Base-by-base conservation (phyloP, 2,888 invertebrate species). In the Meiosimyza platycephala region DNA sequence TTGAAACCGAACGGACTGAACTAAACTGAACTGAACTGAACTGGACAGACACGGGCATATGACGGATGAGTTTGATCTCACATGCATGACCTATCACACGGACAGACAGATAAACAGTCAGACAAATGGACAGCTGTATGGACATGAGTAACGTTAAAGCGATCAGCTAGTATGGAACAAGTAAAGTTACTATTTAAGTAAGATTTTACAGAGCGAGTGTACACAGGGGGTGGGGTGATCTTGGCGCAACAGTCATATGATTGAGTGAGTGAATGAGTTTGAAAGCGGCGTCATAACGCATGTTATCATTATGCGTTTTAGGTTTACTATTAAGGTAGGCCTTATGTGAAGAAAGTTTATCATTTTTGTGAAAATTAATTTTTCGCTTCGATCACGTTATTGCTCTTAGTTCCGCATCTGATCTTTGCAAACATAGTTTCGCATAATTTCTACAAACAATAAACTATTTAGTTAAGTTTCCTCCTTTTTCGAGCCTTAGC, bases 1-100 rank as follows among this genome's bases (percentile, higher is more conserved):
- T 4, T 28, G 28, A 28, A 28, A 28, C 28, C 28, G 28, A 28
- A 6, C 9, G 40, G 40, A 40, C 40, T 9, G 40, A 40, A 40
- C 40, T 40, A 40, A 9, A 22, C 28, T 28, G 28, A 28, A 28
- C 28, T 28, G 28, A 28, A 28, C 28, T 28, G 50, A 6, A 51
- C 15, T 15, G 6, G 54, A 65, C 65, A n/a, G 65, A 65, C 15
- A 50, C 59, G 67, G 59, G 52, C 81, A 81, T 80, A 85, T 85
- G 84, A 84, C 84, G 85, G 85, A 84, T 84, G 84, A 80, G 84
- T 84, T 85, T 84, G 84, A 84, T 85, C 85, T 85, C 84, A 80
- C 83, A 84, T 85, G 80, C 79, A 80, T 84, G 84, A 84, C 84
- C 84, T 80, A 80, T 69, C 68, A 69, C 48, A 62, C 69, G 16